These are phyloP conservation scores for Cyrtorhinus lividipennis DNA, from an alignment of 1,140 invertebrate species.

Conservation along the genomic window DNA sequence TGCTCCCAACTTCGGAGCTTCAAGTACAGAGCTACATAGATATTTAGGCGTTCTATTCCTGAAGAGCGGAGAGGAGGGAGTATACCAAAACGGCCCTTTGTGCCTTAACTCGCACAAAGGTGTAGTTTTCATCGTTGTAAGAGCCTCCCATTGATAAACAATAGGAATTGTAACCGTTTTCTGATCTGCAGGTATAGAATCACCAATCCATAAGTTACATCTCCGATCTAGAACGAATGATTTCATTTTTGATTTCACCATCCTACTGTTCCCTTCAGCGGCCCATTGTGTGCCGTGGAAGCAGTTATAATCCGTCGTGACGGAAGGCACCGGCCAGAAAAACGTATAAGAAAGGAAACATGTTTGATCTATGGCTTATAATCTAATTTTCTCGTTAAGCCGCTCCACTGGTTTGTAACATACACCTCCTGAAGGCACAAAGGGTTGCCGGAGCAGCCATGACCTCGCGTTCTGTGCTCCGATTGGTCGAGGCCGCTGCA, in stretches of 20 bases:
- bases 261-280: neutral
- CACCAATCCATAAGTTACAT: conserved; percentile 8
- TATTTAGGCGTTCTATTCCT: too few species aligned
- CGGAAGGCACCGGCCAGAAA: neutral
- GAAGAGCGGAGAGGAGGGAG: too few species aligned
- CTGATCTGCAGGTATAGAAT: conserved; percentile 1
- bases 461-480: neutral
- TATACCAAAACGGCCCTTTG: too few species aligned
- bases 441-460: neutral
- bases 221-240: conserved; percentile 5
- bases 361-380: conserved; percentile 10
- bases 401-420: conserved; percentile 1
- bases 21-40: too few species aligned
- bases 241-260: neutral
- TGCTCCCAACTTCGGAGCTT: too few species aligned
- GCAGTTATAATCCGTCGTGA: neutral
- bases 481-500: conserved; percentile 6
- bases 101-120: too few species aligned
- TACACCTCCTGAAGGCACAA: neutral
- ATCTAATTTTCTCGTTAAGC: conserved; percentile 12
- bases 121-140: too few species aligned
- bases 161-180: too few species aligned
- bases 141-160: too few species aligned
- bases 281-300: neutral
- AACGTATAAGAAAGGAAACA: neutral